These are phyloP conservation scores for Laspeyria flexula DNA, from an alignment of 2,888 invertebrate genomes.

Conservation along the genomic window DNA sequence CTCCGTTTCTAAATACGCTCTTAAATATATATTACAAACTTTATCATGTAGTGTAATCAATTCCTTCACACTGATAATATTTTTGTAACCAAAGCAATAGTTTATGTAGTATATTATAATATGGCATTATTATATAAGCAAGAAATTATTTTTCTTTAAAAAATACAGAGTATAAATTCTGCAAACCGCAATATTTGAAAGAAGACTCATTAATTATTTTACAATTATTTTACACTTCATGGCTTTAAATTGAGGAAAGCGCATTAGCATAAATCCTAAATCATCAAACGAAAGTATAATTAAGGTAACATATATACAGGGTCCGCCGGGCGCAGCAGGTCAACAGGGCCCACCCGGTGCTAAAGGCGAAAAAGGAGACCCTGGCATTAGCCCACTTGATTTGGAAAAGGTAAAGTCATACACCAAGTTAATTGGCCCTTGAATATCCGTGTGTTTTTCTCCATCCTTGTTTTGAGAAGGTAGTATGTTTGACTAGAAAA, in stretches of 20 bases:
- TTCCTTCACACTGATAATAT: no score
- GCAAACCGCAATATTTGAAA: no score
- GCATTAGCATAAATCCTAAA: background rate
- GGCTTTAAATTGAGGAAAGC: background rate
- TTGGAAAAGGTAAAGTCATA: constrained; percentile 72
- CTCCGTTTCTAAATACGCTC: no score
- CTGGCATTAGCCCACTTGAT: constrained; percentile 70
- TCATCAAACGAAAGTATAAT: constrained; percentile 24
- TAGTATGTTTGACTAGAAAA: background rate
- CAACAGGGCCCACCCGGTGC: constrained; percentile 86
- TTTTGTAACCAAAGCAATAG: no score
- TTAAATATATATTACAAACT: no score
- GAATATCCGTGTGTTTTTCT: constrained; percentile 33
- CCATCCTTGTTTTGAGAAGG: background rate
- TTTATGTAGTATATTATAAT: no score
- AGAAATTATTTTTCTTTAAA: no score
- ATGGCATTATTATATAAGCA: no score
- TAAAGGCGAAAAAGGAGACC: constrained; percentile 92
- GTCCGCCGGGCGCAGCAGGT: constrained; percentile 89
- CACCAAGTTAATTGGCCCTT: constrained; percentile 48
- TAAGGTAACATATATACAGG: constrained; percentile 71
- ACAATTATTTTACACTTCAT: background rate
- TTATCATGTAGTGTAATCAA: no score
- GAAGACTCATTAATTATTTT: no score
- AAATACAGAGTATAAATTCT: no score